phyloP scores from a whole-genome alignment of 2,888 invertebrate genomes.

The Nezara viridula region DNA sequence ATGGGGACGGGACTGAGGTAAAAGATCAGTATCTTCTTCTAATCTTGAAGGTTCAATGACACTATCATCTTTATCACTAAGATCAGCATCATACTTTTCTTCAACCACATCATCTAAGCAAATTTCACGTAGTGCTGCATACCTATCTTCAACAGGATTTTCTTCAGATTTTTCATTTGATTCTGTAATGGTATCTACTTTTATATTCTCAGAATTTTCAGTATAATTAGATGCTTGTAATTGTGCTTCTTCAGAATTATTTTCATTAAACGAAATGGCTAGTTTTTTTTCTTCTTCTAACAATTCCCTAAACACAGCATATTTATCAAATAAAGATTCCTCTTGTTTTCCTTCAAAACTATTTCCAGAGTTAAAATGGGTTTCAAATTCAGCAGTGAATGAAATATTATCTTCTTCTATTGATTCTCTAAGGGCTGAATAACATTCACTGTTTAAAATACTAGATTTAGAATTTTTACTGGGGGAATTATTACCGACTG shows the following conservation, averaged over 20 bases:
- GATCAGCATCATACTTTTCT: constrained; percentile 69
- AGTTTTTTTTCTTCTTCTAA: constrained; percentile 78
- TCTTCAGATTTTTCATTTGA: constrained; percentile 67
- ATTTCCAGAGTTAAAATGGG: constrained; percentile 69
- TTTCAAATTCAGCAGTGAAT: constrained; percentile 76
- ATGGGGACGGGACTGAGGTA: constrained; percentile 66
- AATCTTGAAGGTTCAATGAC: constrained; percentile 65
- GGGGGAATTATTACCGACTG: constrained; percentile 67
- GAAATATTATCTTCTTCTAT: constrained; percentile 66
- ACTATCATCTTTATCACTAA: constrained; percentile 67
- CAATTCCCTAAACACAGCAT: constrained; percentile 88
- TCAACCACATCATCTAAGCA: constrained; percentile 68
- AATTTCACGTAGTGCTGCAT: constrained; percentile 83
- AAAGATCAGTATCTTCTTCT: constrained; percentile 65
- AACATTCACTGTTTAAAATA: constrained; percentile 65
- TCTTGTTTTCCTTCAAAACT: constrained; percentile 69
- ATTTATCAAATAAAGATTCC: constrained; percentile 80
- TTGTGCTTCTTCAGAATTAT: constrained; percentile 54
- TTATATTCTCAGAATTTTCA: constrained; percentile 55
- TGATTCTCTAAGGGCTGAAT: constrained; percentile 66
- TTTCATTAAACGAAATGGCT: constrained; percentile 66
- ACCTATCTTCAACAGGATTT: constrained; percentile 74
- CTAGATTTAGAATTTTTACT: constrained; percentile 64
- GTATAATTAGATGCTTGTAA: constrained; percentile 46
- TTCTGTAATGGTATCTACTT: constrained; percentile 51